phyloP scores from a whole-genome alignment of 2,888 invertebrate species.

The Myopa testacea region DNA sequence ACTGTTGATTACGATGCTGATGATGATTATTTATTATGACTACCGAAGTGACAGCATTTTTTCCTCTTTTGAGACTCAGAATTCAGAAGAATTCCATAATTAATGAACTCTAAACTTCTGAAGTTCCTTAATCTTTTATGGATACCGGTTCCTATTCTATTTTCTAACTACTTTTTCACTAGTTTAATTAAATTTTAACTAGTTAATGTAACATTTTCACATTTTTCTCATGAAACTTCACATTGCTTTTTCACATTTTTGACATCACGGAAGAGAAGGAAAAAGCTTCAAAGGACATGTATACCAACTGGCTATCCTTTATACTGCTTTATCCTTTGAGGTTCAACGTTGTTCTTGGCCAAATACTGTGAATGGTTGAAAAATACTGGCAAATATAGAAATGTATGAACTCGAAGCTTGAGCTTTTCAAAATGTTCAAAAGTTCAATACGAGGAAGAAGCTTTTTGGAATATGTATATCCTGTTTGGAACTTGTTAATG shows the following conservation, averaged over 20 bases:
- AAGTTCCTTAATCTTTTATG: too few relatives aligned
- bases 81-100: not conserved
- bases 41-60: too few relatives aligned
- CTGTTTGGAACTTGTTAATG: too few relatives aligned
- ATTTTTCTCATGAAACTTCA: too few relatives aligned
- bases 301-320: constrained; percentile 13
- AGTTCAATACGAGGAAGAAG: not conserved
- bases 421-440: not conserved
- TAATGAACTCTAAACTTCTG: too few relatives aligned
- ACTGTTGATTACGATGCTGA: not conserved
- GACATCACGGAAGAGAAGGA: constrained; percentile 4
- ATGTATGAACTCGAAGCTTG: too few relatives aligned
- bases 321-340: not conserved
- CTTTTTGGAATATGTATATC: not conserved
- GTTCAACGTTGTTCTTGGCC: too few relatives aligned
- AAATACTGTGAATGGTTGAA: not conserved
- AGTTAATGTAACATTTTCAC: too few relatives aligned
- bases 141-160: too few relatives aligned
- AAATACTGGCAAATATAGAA: constrained; percentile 11
- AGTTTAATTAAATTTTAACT: too few relatives aligned
- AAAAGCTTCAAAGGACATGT: constrained; percentile 21
- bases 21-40: too few relatives aligned
- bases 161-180: too few relatives aligned
- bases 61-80: not conserved
- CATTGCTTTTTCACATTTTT: constrained; percentile 17